Conservation (phyloP, 2,113 vertebrate genomes). For the Podocnemis expansa region DNA sequence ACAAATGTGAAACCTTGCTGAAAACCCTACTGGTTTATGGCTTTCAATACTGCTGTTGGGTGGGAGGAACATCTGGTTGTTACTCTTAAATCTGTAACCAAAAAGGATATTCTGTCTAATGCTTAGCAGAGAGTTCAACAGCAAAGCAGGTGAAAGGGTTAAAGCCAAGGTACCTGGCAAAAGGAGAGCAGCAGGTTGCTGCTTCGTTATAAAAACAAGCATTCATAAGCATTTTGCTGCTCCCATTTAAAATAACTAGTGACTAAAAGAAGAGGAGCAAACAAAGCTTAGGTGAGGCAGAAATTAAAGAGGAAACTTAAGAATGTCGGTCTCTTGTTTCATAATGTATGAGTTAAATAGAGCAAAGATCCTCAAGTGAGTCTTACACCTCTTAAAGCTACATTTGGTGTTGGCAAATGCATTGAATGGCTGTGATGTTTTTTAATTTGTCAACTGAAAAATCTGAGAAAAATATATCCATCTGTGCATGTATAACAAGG, state of each 20-base stretch:
- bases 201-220: neutral
- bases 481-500: neutral
- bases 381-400: constrained; percentile 34
- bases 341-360: constrained; percentile 5
- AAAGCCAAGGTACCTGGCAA: constrained; percentile 34
- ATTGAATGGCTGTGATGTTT: constrained; percentile 35
- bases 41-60: constrained; percentile 16
- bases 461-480: constrained; percentile 36
- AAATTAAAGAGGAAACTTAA: neutral
- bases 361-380: constrained; percentile 23
- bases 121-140: neutral
- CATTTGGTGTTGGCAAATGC: constrained; percentile 52
- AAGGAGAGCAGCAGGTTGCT: neutral
- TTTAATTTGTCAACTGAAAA: neutral
- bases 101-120: constrained; percentile 33
- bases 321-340: neutral
- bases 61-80: constrained; percentile 22
- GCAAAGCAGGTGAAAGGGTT: constrained; percentile 36
- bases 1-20: neutral
- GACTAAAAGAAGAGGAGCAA: neutral
- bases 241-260: neutral
- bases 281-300: constrained; percentile 1
- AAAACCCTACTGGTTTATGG: neutral
- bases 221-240: neutral
- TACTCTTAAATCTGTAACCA: constrained; percentile 9